Evolutionary conservation across 2,888 invertebrate genomes (phyloP), one percentile per base, ranked within the genome.

Genomic region (Deladenus siricidicola): DNA sequence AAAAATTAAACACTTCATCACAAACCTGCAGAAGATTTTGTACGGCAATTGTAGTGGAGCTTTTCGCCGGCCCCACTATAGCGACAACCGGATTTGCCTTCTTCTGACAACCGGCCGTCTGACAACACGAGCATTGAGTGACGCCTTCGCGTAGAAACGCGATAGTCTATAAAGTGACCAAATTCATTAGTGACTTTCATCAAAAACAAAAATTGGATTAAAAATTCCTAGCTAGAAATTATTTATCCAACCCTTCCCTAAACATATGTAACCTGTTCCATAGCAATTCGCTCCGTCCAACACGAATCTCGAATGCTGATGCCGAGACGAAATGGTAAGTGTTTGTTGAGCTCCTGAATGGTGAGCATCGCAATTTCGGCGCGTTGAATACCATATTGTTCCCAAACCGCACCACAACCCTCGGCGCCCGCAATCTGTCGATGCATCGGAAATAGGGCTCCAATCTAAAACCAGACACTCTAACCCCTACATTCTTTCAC

Each of bases 261-360:
- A n/a, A n/a, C 21, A 10, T n/a, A 24, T 29, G 39, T 26, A 19
- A 67, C 70, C 63, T 69, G 87, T 73, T 87, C 87, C 65, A 89
- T 82, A 30, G 88, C 88, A 3, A 88, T 86, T 19, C 87, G 86
- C 2, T 88, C 86, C 74, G 87, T 87, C 88, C 88, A 88, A 80
- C 88, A 89, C 26, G 87, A 87, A 80, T 89, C 88, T 49, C 77
- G 68, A 60, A 77, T 74, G 23, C 70, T 71, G 44, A 77, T 75
- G 23, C 88, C 88, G 17, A 86, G 79, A 1, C 80, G 83, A 54
- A 87, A 81, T 49, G 80, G 79, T 0, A 81, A 78, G 71, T 85
- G 82, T 54, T 80, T 81, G 80, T 87, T 87, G 72, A 88, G 85
- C 69, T 82, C 81, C 74, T 86, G 85, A 58, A 87, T 83, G 42